Evolutionary conservation across 2,113 vertebrate genomes (phyloP).

Genomic region (Malurus melanocephalus): DNA sequence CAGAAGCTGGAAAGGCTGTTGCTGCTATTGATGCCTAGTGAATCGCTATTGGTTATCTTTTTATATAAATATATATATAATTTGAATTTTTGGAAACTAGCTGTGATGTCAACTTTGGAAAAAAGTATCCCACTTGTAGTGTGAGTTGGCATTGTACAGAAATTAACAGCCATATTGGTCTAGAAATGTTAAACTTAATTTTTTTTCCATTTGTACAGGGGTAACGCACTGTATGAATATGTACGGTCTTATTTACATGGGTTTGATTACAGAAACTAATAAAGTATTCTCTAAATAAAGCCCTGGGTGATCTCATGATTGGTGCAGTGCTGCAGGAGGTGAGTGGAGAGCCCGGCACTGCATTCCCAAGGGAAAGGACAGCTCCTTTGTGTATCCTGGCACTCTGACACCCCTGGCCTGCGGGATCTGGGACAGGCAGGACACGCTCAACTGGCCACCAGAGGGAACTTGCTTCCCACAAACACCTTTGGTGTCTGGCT

Average conservation of each 20-base stretch:
- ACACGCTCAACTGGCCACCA: neutral
- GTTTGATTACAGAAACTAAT: constrained; percentile 99
- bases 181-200: constrained; percentile 80
- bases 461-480: neutral
- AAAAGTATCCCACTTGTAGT: constrained; percentile 78
- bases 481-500: accelerated
- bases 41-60: constrained; percentile 78
- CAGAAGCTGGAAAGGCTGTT: constrained; percentile 77
- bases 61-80: constrained; percentile 84
- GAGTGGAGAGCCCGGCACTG: accelerated
- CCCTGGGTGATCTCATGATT: constrained; percentile 29
- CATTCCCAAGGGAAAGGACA: neutral
- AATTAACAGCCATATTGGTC: constrained; percentile 85
- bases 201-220: constrained; percentile 97
- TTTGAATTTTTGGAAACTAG: constrained; percentile 80
- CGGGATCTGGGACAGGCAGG: neutral
- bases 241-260: constrained; percentile 99
- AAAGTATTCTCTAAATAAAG: constrained; percentile 93
- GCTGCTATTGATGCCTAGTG: constrained; percentile 78
- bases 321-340: neutral
- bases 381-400: accelerated
- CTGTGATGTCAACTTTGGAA: constrained; percentile 80
- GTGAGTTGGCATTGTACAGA: constrained; percentile 85
- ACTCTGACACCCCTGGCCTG: neutral
- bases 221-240: constrained; percentile 98